Evolutionary conservation across 2,113 vertebrate species (phyloP).

Genomic region (Cryptoleucopteryx plumbea): DNA sequence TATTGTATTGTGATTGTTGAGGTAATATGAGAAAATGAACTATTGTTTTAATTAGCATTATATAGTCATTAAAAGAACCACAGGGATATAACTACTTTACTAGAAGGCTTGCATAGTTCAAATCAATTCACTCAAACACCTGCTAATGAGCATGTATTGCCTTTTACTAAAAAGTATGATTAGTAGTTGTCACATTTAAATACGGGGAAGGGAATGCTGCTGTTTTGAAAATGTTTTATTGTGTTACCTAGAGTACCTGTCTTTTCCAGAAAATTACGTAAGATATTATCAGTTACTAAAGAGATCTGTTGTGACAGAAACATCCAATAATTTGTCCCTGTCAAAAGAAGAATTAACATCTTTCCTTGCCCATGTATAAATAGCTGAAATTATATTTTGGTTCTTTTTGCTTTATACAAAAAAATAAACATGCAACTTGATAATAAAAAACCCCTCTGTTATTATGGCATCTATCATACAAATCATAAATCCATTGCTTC

Average conservation of each 20-base stretch:
- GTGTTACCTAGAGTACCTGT: neutral
- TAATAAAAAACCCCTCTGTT: rapidly evolving
- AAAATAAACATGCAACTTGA: neutral
- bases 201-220: neutral
- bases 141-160: neutral
- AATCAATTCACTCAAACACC: neutral
- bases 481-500: neutral
- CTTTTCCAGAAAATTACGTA: neutral
- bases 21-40: neutral
- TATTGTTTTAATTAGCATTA: neutral
- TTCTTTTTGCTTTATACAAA: neutral
- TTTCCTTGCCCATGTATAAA: neutral
- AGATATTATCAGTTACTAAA: neutral
- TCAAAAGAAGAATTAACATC: neutral
- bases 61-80: neutral
- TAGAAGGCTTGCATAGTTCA: neutral
- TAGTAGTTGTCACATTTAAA: neutral
- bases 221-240: neutral
- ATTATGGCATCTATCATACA: neutral
- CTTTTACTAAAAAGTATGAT: neutral
- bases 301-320: neutral
- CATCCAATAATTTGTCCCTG: neutral
- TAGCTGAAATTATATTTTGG: neutral
- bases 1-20: neutral
- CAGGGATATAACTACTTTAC: neutral